Conservation (phyloP, 2,113 vertebrate species). For the Falco punctatus region DNA sequence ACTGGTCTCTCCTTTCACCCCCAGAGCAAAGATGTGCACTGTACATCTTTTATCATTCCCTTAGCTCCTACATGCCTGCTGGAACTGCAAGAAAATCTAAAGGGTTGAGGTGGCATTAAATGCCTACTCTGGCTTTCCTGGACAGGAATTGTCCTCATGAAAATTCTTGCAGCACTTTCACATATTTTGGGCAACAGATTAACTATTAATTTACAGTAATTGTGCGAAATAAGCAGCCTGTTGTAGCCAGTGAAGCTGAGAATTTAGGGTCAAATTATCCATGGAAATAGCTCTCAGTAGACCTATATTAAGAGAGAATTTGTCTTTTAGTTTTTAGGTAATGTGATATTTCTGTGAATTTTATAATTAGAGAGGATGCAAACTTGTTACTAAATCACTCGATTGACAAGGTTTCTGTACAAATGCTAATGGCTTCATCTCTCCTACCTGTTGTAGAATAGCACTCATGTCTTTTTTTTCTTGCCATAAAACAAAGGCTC, state of each 20-base stretch:
- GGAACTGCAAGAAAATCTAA: not conserved
- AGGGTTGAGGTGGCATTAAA: not conserved
- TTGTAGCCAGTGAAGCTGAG: not conserved
- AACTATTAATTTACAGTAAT: constrained; percentile 33
- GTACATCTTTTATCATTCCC: not conserved
- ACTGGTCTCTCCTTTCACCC: not conserved
- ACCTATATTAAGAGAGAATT: not conserved
- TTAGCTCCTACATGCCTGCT: not conserved
- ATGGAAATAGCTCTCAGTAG: constrained; percentile 9
- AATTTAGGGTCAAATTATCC: constrained; percentile 36
- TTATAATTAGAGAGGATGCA: constrained; percentile 4
- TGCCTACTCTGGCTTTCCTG: not conserved
- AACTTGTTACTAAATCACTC: constrained; percentile 29
- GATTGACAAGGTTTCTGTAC: not conserved
- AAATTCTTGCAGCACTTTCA: not conserved
- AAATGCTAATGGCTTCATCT: constrained; percentile 8
- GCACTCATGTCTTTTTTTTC: not conserved
- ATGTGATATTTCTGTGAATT: not conserved
- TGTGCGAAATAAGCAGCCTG: not conserved
- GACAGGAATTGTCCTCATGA: not conserved
- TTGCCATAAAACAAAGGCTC: constrained; percentile 2
- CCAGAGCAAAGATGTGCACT: not conserved
- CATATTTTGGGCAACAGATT: not conserved
- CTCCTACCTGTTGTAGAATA: not conserved
- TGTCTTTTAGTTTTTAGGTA: constrained; percentile 1